phyloP scores from a whole-genome alignment of 2,113 vertebrate genomes.

The Salvator merianae region DNA sequence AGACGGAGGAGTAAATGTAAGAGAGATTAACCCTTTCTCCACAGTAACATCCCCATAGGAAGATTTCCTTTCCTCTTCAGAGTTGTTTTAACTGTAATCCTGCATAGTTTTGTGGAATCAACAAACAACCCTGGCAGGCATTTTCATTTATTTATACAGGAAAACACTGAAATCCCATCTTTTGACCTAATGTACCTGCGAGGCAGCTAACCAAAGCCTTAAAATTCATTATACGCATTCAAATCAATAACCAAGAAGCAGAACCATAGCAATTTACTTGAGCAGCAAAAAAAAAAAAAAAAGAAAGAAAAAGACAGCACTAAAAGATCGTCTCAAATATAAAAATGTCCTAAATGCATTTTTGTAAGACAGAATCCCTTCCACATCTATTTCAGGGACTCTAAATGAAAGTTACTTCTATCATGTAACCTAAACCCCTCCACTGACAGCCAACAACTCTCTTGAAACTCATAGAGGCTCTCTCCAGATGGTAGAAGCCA shows the following conservation, averaged over 20 bases:
- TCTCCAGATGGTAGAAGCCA: too few relatives aligned
- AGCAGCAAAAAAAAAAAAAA: background rate
- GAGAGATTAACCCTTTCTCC: background rate
- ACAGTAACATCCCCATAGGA: background rate
- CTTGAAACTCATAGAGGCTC: too few relatives aligned
- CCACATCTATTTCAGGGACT: too few relatives aligned
- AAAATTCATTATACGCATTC: background rate
- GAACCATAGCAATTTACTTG: background rate
- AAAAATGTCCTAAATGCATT: background rate
- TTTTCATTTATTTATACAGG: background rate
- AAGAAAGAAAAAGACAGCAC: background rate
- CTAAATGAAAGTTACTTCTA: too few relatives aligned
- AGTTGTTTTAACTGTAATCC: background rate
- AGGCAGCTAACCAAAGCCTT: background rate
- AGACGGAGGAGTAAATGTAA: too few relatives aligned
- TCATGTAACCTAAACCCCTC: too few relatives aligned
- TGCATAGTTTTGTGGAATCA: background rate
- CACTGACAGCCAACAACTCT: too few relatives aligned
- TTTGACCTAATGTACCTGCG: background rate
- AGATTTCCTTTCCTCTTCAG: background rate
- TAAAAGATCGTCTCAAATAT: background rate
- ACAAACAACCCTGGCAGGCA: background rate
- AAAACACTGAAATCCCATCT: background rate
- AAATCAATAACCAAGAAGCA: background rate
- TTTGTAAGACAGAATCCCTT: background rate